Conservation (phyloP, 1,140 invertebrate genomes). For the Hyposmocoma kahamanoa region DNA sequence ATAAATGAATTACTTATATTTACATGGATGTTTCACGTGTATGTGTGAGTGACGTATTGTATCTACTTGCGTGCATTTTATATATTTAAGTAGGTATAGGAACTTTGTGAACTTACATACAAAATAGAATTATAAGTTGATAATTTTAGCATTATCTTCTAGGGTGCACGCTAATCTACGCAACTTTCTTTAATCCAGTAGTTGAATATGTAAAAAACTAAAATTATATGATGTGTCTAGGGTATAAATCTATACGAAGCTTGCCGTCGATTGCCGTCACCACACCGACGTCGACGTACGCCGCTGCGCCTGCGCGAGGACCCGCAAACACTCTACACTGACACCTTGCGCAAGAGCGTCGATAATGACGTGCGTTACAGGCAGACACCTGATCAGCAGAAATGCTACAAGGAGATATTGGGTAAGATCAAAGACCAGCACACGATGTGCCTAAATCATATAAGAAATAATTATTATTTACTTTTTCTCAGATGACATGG, state of each 20-base stretch:
- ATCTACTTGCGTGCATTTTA: no score
- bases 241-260: slow-evolving; percentile 38
- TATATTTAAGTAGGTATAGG: no score
- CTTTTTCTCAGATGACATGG: slow-evolving; percentile 58
- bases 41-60: no score
- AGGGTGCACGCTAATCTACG: no score
- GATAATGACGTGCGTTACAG: slow-evolving; percentile 74
- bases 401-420: slow-evolving; percentile 69
- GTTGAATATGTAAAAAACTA: no score
- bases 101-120: no score
- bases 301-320: slow-evolving; percentile 61
- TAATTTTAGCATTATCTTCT: no score
- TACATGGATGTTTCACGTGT: no score
- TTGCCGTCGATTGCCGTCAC: slow-evolving; percentile 38
- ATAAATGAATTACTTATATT: no score
- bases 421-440: slow-evolving; percentile 36
- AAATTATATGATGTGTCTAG: no score
- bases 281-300: slow-evolving; percentile 25
- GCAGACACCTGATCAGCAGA: slow-evolving; percentile 60
- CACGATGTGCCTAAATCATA: background rate
- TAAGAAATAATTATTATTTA: background rate
- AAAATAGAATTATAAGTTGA: no score
- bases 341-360: slow-evolving; percentile 61
- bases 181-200: no score
- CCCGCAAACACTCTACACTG: slow-evolving; percentile 65